phyloP scores from a whole-genome alignment of 2,797 vertebrate genomes.

The Alauda arvensis region DNA sequence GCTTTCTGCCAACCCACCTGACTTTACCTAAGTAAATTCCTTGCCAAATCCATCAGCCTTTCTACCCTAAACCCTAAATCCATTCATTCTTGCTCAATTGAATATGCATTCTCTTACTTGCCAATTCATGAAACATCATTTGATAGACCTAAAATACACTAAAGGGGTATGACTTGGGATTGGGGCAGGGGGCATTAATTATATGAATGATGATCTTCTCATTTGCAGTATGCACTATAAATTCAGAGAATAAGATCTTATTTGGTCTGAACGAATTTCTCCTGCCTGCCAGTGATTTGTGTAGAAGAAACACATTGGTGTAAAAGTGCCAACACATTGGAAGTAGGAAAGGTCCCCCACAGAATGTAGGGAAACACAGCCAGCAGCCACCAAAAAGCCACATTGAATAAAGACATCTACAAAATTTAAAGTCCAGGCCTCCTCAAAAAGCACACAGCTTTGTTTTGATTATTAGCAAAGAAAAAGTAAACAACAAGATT shows the following conservation, averaged over 20 bases:
- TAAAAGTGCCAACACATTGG: not conserved
- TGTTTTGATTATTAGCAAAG: not conserved
- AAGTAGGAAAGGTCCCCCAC: not conserved
- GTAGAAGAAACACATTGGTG: not conserved
- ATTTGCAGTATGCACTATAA: not conserved
- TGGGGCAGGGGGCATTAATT: not conserved
- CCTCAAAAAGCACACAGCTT: not conserved
- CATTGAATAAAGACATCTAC: not conserved
- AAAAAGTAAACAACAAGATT: not conserved
- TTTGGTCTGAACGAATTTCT: not conserved
- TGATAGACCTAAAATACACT: not conserved
- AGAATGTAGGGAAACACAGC: not conserved
- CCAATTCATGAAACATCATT: not conserved
- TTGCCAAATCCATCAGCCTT: conserved; percentile 30
- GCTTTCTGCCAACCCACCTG: conserved; percentile 27
- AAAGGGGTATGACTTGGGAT: not conserved
- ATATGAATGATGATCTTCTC: not conserved
- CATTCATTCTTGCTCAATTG: not conserved
- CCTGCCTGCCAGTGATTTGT: not conserved
- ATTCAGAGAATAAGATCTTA: not conserved
- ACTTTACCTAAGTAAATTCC: conserved; percentile 17
- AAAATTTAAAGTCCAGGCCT: not conserved
- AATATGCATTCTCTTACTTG: not conserved
- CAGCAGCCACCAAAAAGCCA: not conserved
- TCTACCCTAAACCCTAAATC: not conserved